Evolutionary conservation across 1,140 invertebrate species (phyloP).

Genomic region (Nasonia giraulti): DNA sequence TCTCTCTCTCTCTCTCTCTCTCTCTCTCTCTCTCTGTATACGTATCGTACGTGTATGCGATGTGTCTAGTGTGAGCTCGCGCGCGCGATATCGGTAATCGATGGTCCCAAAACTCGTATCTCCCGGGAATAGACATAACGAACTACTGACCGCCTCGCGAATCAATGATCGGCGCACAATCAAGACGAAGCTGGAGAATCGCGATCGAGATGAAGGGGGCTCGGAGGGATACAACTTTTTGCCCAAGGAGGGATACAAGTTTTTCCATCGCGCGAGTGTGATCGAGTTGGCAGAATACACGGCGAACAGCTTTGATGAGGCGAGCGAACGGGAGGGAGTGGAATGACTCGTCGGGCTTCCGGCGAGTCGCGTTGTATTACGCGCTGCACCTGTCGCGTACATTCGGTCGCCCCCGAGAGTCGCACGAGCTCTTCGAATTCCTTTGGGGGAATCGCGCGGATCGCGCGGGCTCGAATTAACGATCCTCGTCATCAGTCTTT

Average conservation of each 20-base stretch:
- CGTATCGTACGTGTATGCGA: not conserved
- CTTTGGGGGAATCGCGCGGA: not conserved
- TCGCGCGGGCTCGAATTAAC: not conserved
- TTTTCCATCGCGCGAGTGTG: not conserved
- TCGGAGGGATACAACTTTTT: too few relatives aligned
- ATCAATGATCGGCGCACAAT: slow-evolving; percentile 6
- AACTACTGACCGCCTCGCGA: not conserved
- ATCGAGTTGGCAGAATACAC: not conserved
- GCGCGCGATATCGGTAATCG: slow-evolving; percentile 19
- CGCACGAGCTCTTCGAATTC: not conserved
- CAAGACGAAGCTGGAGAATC: not conserved
- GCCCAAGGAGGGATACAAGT: not conserved
- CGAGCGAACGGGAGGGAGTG: not conserved
- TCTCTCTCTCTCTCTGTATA: not conserved
- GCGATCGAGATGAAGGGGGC: not conserved
- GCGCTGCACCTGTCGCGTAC: not conserved
- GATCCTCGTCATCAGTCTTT: not conserved
- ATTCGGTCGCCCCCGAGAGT: not conserved
- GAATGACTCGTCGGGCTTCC: not conserved
- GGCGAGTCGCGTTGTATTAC: not conserved
- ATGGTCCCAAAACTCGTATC: slow-evolving; percentile 41
- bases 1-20: not conserved
- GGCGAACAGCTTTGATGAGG: not conserved
- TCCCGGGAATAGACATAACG: slow-evolving; percentile 4
- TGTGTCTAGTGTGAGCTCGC: not conserved